Evolutionary conservation across 2,888 invertebrate species (phyloP), one percentile per base, ranked within the genome.

Genomic region (Sminthurinus aureus): DNA sequence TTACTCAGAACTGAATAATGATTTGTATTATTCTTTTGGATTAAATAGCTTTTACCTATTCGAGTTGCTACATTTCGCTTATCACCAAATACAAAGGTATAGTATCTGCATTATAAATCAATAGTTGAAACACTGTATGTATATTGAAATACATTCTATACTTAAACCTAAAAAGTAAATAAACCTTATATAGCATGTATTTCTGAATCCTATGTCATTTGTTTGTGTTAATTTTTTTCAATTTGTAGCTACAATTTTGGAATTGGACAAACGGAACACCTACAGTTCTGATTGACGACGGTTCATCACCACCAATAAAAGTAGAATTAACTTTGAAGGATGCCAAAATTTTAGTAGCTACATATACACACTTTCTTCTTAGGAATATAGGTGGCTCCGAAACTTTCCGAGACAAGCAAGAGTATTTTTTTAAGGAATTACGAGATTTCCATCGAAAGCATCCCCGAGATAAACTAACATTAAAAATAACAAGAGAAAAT

Each of bases 341-440:
- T 90, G 93, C 97, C 2, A 96, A 97, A 90, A 95, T 97, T 79
- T 95, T 98, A 87, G 97, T 96, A 6, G 97, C 98, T 84, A 96
- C 97, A 26, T 98, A 96, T 91, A 96, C 97, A 0, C 94, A 96
- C 90, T 96, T 97, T 90, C 93, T 98, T 87, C 91, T 97, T 52
- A 96, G 96, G 91, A 97, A 97, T 91, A 97, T 97, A 90, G 92
- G 97, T 79, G 98, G 98, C 2, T 97, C 97, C 75, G 98, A 98
- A 91, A 95, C 96, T 15, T 98, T 98, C 90, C 96, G 96, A 87
- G 92, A 92, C 86, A 92, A 92, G 88, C 91, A 91, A 88, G 94
- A 94, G 89, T 95, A 94, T 91, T 95, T 95, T 91, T 94, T 95
- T 91, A 94, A 94, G 89, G 94, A 95, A 92, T 92, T 96, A 52